A percentile compares a stretch with the other conserved stretches of the same genome.
Conservation (phyloP, 2,797 vertebrate species). For the Rachycentron canadum region DNA sequence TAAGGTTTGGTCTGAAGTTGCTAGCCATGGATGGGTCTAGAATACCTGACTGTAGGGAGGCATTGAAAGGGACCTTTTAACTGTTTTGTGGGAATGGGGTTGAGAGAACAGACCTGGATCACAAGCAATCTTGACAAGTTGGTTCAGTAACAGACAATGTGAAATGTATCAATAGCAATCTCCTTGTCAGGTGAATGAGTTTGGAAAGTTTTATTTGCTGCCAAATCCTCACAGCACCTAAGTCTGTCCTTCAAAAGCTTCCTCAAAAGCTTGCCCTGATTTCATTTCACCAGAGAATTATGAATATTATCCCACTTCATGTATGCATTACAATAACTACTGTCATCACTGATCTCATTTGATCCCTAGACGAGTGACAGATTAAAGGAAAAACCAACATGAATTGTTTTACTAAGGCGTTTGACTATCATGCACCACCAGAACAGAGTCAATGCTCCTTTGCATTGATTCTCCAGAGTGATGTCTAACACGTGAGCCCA, state of each 20-base stretch:
- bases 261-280: not conserved
- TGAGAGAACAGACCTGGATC: too few relatives aligned
- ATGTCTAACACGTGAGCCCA: too few relatives aligned
- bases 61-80: too few relatives aligned
- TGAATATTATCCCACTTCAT: not conserved
- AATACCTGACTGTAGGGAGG: too few relatives aligned
- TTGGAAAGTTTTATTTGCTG: constrained; percentile 1
- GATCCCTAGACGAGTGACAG: not conserved
- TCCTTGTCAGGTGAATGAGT: too few relatives aligned
- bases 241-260: not conserved
- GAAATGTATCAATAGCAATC: too few relatives aligned
- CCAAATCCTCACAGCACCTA: not conserved
- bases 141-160: too few relatives aligned
- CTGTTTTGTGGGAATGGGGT: too few relatives aligned
- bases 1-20: not conserved
- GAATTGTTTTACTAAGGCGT: not conserved
- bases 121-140: too few relatives aligned
- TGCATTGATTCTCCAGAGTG: too few relatives aligned
- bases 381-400: not conserved
- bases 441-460: not conserved
- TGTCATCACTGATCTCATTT: constrained; percentile 11
- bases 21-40: too few relatives aligned
- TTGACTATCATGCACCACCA: too few relatives aligned
- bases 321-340: not conserved
- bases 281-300: not conserved